These are phyloP conservation scores for Condylostylus longicornis DNA, from an alignment of 1,140 invertebrate species.

Conservation along the genomic window DNA sequence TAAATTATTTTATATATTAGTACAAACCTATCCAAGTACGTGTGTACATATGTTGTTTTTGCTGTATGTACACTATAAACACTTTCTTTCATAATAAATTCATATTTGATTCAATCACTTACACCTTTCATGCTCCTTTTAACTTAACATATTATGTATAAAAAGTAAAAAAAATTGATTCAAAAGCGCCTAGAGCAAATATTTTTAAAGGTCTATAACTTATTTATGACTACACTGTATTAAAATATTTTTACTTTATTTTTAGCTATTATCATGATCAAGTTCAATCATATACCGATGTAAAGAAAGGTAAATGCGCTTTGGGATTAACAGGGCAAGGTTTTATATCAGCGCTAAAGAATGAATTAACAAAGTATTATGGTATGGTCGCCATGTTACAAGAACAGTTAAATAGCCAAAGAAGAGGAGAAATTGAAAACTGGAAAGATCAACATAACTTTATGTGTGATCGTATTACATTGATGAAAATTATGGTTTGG, in stretches of 20 bases:
- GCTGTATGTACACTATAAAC: too few relatives aligned
- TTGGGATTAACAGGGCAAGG: conserved; percentile 70
- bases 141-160: too few relatives aligned
- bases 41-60: too few relatives aligned
- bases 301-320: conserved; percentile 41
- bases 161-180: too few relatives aligned
- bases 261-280: conserved; percentile 58
- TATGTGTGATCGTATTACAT: conserved; percentile 43
- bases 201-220: too few relatives aligned
- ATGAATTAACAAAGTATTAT: conserved; percentile 77
- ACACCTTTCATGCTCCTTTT: too few relatives aligned
- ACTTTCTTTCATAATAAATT: too few relatives aligned
- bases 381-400: conserved; percentile 75
- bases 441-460: conserved; percentile 5
- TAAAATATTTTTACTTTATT: conserved; percentile 1
- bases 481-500: conserved; percentile 67
- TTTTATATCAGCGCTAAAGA: conserved; percentile 66
- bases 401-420: conserved; percentile 38
- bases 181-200: too few relatives aligned
- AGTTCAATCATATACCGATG: conserved; percentile 53
- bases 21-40: too few relatives aligned
- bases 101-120: too few relatives aligned
- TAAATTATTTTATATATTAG: too few relatives aligned
- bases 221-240: background rate
- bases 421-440: conserved; percentile 4